These are phyloP conservation scores for Plutella xylostella DNA, from an alignment of 2,888 invertebrate genomes.

Conservation along the genomic window DNA sequence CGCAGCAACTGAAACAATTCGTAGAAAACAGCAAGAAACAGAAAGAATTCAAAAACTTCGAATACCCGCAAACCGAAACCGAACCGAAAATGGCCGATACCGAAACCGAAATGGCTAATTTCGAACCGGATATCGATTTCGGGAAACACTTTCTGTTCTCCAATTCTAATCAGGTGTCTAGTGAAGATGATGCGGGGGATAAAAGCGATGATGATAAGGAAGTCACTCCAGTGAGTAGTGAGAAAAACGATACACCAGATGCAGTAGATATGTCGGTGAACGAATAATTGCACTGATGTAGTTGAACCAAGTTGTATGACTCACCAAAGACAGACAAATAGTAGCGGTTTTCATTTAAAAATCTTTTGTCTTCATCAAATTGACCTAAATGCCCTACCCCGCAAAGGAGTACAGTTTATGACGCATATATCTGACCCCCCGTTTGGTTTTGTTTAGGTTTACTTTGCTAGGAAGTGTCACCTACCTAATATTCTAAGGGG, in stretches of 20 bases:
- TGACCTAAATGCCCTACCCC: too few species aligned
- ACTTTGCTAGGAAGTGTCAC: too few species aligned
- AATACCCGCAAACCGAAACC: slow-evolving; percentile 23
- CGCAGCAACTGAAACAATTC: slow-evolving; percentile 67
- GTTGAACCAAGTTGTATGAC: too few species aligned
- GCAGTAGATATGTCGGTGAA: slow-evolving; percentile 48
- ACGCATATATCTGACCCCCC: too few species aligned
- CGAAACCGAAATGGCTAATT: slow-evolving; percentile 27
- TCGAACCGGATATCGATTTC: slow-evolving; percentile 44
- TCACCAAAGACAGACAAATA: too few species aligned
- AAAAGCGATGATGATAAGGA: slow-evolving; percentile 24
- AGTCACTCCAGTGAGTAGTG: too few species aligned
- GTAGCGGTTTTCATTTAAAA: too few species aligned
- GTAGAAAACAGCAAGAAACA: slow-evolving; percentile 66
- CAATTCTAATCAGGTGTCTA: slow-evolving; percentile 30
- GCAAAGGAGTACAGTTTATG: too few species aligned
- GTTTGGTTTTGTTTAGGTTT: too few species aligned
- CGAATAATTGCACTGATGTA: slow-evolving; percentile 33
- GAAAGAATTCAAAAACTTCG: slow-evolving; percentile 41
- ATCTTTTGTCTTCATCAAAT: too few species aligned
- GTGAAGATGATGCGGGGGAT: slow-evolving; percentile 38
- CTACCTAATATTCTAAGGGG: too few species aligned
- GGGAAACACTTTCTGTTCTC: slow-evolving; percentile 52
- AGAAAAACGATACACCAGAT: slow-evolving; percentile 28
- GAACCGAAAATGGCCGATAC: slow-evolving; percentile 27